A percentile compares a stretch with the other conserved stretches of the same genome.
Conservation (phyloP, 2,888 invertebrate genomes). For the Napeogenes inachia region DNA sequence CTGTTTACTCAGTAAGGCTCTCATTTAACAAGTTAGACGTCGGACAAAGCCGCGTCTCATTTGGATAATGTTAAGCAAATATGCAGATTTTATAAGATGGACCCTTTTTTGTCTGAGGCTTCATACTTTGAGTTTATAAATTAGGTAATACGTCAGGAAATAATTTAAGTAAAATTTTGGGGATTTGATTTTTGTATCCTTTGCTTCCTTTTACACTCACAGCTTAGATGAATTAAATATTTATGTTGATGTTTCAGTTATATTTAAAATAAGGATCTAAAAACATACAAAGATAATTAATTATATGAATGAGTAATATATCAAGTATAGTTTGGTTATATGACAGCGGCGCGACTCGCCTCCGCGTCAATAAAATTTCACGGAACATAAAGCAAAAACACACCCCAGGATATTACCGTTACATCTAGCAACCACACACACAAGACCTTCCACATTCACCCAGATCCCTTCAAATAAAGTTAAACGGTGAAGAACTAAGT, state of each 20-base stretch:
- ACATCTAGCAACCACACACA: constrained; percentile 51
- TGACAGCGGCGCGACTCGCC: constrained; percentile 40
- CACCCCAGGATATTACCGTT: constrained; percentile 69
- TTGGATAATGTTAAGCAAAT: constrained; percentile 54
- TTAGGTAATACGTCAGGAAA: background rate
- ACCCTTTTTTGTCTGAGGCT: constrained; percentile 10
- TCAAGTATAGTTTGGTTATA: constrained; percentile 31
- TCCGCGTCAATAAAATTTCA: constrained; percentile 73
- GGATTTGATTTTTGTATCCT: background rate
- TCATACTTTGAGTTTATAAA: background rate
- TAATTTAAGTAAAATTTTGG: constrained; percentile 1
- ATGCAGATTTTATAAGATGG: constrained; percentile 21
- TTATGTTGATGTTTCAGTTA: too few relatives aligned
- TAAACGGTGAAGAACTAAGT: constrained; percentile 31
- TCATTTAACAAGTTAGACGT: constrained; percentile 67
- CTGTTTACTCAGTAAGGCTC: constrained; percentile 61
- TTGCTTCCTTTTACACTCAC: background rate
- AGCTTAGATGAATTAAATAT: too few relatives aligned
- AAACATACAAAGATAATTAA: background rate
- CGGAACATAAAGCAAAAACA: constrained; percentile 77
- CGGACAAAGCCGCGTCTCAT: constrained; percentile 57
- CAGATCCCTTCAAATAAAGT: constrained; percentile 17
- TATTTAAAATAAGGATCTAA: too few relatives aligned
- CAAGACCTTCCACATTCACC: constrained; percentile 40
- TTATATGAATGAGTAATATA: constrained; percentile 13